Conservation (phyloP, 2,888 invertebrate species). For the Punctoribates punctum region DNA sequence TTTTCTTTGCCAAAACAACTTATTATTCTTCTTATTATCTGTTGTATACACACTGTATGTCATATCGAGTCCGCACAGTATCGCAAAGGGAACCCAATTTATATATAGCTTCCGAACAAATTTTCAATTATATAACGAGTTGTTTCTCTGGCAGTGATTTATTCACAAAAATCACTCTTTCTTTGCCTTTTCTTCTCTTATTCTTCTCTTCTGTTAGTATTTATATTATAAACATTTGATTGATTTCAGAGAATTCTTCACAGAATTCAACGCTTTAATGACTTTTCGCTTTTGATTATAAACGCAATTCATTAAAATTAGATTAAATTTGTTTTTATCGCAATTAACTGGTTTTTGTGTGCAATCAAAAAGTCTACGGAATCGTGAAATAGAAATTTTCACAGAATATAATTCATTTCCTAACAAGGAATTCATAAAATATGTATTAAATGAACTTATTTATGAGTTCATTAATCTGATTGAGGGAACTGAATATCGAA, state of each 20-base stretch:
- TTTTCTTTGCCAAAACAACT: not conserved
- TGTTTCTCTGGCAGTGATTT: slow-evolving; percentile 11
- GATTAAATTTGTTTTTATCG: not conserved
- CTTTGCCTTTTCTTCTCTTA: not conserved
- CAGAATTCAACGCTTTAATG: not conserved
- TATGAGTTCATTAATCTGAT: slow-evolving; percentile 15
- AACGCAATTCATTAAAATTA: not conserved
- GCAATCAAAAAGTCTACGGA: not conserved
- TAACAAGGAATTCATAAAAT: not conserved
- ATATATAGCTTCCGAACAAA: slow-evolving; percentile 27
- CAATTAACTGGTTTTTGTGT: not conserved
- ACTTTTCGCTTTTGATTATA: not conserved
- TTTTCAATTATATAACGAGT: slow-evolving; percentile 31
- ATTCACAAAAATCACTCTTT: slow-evolving; percentile 12
- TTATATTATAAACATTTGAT: slow-evolving; percentile 7
- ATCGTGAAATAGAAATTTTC: not conserved
- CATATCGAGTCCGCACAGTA: not conserved
- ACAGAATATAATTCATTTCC: not conserved
- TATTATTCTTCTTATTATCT: slow-evolving; percentile 13
- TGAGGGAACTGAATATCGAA: not conserved
- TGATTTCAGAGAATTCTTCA: not conserved
- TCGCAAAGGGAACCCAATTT: not conserved
- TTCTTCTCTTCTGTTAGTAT: not conserved
- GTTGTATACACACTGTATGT: not conserved
- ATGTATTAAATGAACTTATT: slow-evolving; percentile 7